Conservation (phyloP, 2,113 vertebrate genomes). For the Speoplatyrhinus poulsoni region DNA sequence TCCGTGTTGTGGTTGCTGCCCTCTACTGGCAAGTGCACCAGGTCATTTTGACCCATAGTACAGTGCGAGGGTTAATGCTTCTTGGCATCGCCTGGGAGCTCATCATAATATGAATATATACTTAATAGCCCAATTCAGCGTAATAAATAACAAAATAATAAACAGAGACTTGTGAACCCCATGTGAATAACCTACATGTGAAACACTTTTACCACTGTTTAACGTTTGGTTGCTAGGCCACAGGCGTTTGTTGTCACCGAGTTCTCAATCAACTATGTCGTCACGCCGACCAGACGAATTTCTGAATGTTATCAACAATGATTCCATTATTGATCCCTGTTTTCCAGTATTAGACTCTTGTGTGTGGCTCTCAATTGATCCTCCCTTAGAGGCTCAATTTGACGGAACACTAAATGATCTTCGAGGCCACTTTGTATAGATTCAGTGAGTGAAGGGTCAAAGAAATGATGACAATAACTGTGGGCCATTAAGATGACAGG, state of each 20-base stretch:
- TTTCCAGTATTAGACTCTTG: conserved; percentile 70
- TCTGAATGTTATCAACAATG: conserved; percentile 74
- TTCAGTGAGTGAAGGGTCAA: conserved; percentile 56
- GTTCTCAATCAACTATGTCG: conserved; percentile 71
- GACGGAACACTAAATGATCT: conserved; percentile 65
- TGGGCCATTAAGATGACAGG: conserved; percentile 52
- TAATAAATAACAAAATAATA: conserved; percentile 67
- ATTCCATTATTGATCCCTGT: conserved; percentile 74
- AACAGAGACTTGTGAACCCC: conserved; percentile 52
- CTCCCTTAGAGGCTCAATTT: conserved; percentile 64
- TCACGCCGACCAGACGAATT: conserved; percentile 56
- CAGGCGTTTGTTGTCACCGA: too few species aligned
- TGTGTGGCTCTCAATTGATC: conserved; percentile 71
- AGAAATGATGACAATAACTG: conserved; percentile 64
- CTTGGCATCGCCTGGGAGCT: too few species aligned
- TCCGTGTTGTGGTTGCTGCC: too few species aligned
- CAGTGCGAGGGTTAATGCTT: too few species aligned
- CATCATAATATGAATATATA: too few species aligned
- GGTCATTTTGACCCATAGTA: too few species aligned
- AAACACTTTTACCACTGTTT: too few species aligned
- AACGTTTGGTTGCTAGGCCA: too few species aligned
- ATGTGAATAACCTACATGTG: too few species aligned
- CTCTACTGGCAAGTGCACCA: too few species aligned
- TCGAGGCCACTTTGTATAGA: conserved; percentile 54
- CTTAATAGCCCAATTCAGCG: too few species aligned